phyloP scores from a whole-genome alignment of 2,113 vertebrate genomes.

The Cyphomyrus discorhynchus region DNA sequence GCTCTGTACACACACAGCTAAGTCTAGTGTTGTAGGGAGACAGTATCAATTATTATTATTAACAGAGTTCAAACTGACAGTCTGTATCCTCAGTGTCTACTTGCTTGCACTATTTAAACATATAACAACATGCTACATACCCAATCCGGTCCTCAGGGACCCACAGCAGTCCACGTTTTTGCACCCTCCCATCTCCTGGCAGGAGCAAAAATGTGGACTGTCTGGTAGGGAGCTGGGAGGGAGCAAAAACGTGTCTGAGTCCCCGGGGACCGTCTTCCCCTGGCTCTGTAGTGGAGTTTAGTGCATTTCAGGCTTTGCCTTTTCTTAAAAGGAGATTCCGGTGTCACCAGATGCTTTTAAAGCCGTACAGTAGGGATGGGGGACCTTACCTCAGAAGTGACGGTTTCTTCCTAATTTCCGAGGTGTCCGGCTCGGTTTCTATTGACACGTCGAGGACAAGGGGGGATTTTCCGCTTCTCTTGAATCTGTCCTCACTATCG shows the following conservation, averaged over 20 bases:
- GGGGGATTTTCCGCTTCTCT: conserved; percentile 31
- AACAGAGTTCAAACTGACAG: neutral
- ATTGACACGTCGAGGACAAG: conserved; percentile 30
- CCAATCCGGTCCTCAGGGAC: neutral
- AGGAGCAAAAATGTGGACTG: neutral
- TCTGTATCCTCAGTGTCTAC: neutral
- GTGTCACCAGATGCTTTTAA: neutral
- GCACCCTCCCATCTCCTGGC: too few species aligned
- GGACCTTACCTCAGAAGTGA: conserved; percentile 35
- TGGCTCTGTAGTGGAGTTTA: neutral
- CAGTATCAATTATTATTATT: neutral
- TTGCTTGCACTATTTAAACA: neutral
- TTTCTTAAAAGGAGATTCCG: neutral
- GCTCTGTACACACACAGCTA: neutral
- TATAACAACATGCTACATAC: neutral
- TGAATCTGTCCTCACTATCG: conserved; percentile 32
- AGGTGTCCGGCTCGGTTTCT: conserved; percentile 36
- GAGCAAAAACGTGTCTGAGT: neutral
- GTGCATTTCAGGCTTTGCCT: neutral
- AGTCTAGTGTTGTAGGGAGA: neutral
- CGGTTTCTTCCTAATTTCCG: conserved; percentile 42
- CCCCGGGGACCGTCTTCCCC: neutral
- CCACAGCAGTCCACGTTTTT: neutral
- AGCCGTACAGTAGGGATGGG: neutral
- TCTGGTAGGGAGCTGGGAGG: neutral